Conservation (phyloP, 2,888 invertebrate species). For the Latrodectus elegans region DNA sequence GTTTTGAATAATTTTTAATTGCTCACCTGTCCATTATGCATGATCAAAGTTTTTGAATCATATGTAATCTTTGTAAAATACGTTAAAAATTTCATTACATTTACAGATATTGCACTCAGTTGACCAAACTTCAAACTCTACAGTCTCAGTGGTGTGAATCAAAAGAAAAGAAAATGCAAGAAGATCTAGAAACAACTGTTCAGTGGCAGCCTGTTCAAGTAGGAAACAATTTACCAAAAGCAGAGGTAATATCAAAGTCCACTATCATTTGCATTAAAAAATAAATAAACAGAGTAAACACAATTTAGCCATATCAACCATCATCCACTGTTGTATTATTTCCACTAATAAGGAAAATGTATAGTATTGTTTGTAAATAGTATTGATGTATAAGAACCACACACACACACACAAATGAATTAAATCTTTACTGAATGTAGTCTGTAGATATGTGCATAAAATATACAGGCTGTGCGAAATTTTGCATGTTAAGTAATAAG, state of each 20-base stretch:
- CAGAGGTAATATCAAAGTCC: conserved; percentile 20
- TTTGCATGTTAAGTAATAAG: too few species aligned
- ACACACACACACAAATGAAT: too few species aligned
- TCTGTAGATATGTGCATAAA: too few species aligned
- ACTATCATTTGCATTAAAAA: background rate
- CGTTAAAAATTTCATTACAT: conserved; percentile 64
- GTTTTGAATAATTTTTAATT: too few species aligned
- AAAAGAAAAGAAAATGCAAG: conserved; percentile 13
- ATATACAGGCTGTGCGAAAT: too few species aligned
- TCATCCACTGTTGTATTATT: background rate
- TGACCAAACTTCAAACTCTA: conserved; percentile 57
- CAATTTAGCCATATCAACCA: background rate
- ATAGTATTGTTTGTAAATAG: too few species aligned
- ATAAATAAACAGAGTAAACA: background rate
- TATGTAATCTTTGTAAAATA: background rate
- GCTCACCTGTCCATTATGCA: too few species aligned
- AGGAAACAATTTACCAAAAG: conserved; percentile 41
- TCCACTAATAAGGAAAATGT: background rate
- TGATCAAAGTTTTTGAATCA: too few species aligned
- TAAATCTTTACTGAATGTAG: too few species aligned
- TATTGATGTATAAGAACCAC: too few species aligned
- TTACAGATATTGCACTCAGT: conserved; percentile 71
- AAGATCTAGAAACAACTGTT: conserved; percentile 36
- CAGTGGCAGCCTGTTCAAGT: conserved; percentile 57
- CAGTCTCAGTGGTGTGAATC: conserved; percentile 37